Evolutionary conservation across 2,113 vertebrate genomes (phyloP).

Genomic region (Ammodytes marinus): DNA sequence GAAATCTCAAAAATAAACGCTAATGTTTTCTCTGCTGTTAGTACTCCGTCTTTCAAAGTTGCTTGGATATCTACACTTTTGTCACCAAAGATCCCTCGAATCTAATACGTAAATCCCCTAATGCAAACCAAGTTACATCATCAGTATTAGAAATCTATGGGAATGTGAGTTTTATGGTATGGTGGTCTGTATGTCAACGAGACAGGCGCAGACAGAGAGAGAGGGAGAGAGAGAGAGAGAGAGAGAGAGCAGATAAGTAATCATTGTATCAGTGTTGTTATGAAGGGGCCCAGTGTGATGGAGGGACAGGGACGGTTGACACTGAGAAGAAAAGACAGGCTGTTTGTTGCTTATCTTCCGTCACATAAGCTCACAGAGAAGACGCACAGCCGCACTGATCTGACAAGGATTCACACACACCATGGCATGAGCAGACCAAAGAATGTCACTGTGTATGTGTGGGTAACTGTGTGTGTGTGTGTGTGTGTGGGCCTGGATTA

Average conservation of each 20-base stretch:
- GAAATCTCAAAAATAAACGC: background rate
- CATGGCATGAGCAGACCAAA: conserved; percentile 35
- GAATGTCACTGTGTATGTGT: conserved; percentile 36
- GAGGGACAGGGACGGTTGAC: conserved; percentile 78
- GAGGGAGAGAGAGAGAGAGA: background rate
- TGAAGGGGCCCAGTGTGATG: conserved; percentile 74
- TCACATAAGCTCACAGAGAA: conserved; percentile 74
- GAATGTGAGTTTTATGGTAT: conserved; percentile 37
- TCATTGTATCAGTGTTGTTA: conserved; percentile 76
- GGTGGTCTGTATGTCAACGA: conserved; percentile 25
- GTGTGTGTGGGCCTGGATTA: conserved; percentile 38
- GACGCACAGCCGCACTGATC: conserved; percentile 65
- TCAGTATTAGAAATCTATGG: background rate
- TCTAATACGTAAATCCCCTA: background rate
- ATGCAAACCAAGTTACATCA: conserved; percentile 1
- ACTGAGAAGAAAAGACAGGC: conserved; percentile 79
- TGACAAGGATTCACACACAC: conserved; percentile 59
- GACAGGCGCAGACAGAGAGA: background rate
- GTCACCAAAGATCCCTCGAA: background rate
- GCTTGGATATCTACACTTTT: background rate
- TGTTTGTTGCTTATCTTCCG: conserved; percentile 67
- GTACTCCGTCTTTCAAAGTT: background rate
- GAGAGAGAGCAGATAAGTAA: conserved; percentile 46
- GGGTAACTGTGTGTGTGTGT: conserved; percentile 6
- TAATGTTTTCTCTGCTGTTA: background rate